Conservation (phyloP, 2,888 invertebrate genomes). For the Dilophus febrilis region DNA sequence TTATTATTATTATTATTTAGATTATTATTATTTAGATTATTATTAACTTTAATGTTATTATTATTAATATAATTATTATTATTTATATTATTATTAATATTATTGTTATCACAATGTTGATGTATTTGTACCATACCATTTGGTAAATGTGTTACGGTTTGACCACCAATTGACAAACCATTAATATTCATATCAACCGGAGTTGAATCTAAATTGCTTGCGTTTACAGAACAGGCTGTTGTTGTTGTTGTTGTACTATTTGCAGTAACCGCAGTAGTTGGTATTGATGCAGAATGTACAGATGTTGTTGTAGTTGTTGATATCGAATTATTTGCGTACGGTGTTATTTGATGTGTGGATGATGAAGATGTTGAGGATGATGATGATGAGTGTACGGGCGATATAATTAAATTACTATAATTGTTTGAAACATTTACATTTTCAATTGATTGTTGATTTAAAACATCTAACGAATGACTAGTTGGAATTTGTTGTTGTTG, state of each 20-base stretch:
- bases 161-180: slow-evolving; percentile 15
- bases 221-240: not conserved
- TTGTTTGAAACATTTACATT: no score
- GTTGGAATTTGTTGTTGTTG: slow-evolving; percentile 1
- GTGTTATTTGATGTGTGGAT: not conserved
- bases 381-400: no score
- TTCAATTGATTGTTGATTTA: no score
- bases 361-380: not conserved
- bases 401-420: no score
- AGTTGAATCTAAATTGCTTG: not conserved
- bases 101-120: slow-evolving; percentile 15
- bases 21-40: no score
- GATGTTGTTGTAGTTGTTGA: slow-evolving; percentile 7
- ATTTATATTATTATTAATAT: no score
- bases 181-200: slow-evolving; percentile 7
- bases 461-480: slow-evolving; percentile 1
- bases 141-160: slow-evolving; percentile 17
- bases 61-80: no score
- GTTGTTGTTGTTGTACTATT: slow-evolving; percentile 2
- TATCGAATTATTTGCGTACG: slow-evolving; percentile 2
- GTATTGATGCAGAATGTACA: not conserved
- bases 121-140: slow-evolving; percentile 18
- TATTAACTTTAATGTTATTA: no score
- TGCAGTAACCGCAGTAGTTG: slow-evolving; percentile 1
- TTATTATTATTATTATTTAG: no score